Evolutionary conservation across 2,797 vertebrate genomes (phyloP), one percentile per base, ranked within the genome.

Genomic region (Fundulus diaphanus): DNA sequence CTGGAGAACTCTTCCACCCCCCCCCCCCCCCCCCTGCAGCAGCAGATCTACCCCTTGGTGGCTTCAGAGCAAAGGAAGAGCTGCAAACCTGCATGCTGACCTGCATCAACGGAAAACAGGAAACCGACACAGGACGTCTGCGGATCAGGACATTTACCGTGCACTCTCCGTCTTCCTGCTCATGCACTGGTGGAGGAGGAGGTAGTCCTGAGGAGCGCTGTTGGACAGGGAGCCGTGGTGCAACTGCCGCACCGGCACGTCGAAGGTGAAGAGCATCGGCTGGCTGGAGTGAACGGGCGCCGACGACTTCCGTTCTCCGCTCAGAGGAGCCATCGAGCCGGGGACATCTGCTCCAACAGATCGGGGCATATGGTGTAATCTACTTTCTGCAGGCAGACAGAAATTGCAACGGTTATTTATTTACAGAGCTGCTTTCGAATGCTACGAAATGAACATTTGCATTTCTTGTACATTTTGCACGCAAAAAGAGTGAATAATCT

Each of bases 171-270:
- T 96, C 91, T 97, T 98, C 87, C 96, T 97, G 96, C 98, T 99
- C 95, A 99, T 96, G 90, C 98, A 99, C 90, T 99, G 98, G 92
- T 99, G 98, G 70, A 99, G 95, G 80, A 99, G 97, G 92, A 99
- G 97, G 94, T 99, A 99, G 92, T 99, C 98, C 94, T 99, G 98
- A 27, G 98, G 98, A 0, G 96, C 97, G 2, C 98, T 99, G 94
- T 97, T 96, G 24, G 98, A 98, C 91, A 99, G 91, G 51, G 94
- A 82, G 93, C 91, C 66, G 87, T 96, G 96, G 93, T 97, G 96
- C 76, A 94, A 79, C 68, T 97, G 86, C 79, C 94, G 93, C 9
- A 94, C 89, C 1, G 97, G 96, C 0, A 97, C 94, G 68, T 99
- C 98, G 0, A 99, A 99, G 3, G 97, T 99, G 95, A 99, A 99